A percentile compares a stretch with the other conserved stretches of the same genome.
Evolutionary conservation across 2,888 invertebrate species (phyloP).

Genomic region (Geotrupes spiniger): DNA sequence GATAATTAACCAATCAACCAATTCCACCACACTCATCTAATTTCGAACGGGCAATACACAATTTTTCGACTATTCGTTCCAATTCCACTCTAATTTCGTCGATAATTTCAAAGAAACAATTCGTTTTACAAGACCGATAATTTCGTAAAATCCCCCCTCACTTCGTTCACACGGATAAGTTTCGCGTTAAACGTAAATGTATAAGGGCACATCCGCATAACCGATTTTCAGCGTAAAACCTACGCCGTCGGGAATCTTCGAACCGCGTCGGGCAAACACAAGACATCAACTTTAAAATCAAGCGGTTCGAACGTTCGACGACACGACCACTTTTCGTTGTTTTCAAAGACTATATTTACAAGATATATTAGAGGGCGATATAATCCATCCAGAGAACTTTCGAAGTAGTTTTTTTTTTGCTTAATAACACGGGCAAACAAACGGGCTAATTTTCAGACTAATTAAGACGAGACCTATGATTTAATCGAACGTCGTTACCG

Average conservation of each 20-base stretch:
- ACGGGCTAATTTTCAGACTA: constrained; percentile 12
- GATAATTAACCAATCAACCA: constrained; percentile 34
- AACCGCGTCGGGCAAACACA: constrained; percentile 19
- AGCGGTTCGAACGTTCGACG: constrained; percentile 1
- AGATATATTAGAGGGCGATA: background rate
- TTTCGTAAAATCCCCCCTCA: no score
- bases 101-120: no score
- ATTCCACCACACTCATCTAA: no score
- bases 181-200: background rate
- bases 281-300: constrained; percentile 1
- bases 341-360: no score
- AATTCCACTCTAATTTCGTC: no score
- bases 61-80: constrained; percentile 8
- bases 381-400: constrained; percentile 3
- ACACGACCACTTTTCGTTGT: background rate
- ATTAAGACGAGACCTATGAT: constrained; percentile 10
- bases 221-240: background rate
- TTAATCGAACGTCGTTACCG: constrained; percentile 4
- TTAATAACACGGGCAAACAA: constrained; percentile 1
- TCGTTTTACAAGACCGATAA: no score
- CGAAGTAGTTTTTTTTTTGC: background rate
- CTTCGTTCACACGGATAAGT: no score
- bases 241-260: background rate
- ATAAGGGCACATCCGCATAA: constrained; percentile 3
- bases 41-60: constrained; percentile 13